Percentiles rank a stretch among this genome's conserved stretches.
These are phyloP conservation scores for Zonotrichia albicollis DNA, from an alignment of 2,797 vertebrate species.

Conservation along the genomic window DNA sequence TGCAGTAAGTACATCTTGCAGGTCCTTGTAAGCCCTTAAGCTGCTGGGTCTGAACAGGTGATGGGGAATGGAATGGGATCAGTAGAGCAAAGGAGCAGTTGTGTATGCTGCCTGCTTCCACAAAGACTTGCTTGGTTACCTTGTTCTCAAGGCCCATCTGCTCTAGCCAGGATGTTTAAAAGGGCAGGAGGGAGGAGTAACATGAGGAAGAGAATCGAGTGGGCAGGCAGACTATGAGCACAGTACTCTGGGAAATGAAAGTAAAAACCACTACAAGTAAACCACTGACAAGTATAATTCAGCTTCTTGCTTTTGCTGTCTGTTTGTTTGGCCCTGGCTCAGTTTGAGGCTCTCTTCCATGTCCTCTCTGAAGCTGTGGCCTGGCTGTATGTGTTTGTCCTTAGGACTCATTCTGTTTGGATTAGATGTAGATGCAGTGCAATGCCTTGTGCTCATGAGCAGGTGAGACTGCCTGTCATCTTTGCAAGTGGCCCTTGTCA, in stretches of 20 bases:
- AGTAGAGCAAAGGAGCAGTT: neutral
- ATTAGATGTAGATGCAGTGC: neutral
- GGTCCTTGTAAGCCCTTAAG: neutral
- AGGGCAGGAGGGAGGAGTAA: neutral
- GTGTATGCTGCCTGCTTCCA: neutral
- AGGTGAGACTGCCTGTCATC: neutral
- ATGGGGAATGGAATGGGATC: neutral
- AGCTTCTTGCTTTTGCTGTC: neutral
- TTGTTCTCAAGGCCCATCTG: neutral
- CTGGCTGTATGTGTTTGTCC: neutral
- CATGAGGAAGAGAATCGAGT: neutral
- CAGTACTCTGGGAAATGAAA: neutral
- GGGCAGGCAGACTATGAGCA: neutral
- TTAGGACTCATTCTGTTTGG: neutral
- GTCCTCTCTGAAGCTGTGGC: neutral
- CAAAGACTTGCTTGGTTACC: neutral
- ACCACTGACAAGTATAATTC: neutral
- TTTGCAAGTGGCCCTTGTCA: neutral
- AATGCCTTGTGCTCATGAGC: fast-evolving
- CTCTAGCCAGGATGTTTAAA: neutral
- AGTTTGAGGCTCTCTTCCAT: neutral
- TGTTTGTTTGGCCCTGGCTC: neutral
- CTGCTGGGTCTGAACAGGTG: neutral
- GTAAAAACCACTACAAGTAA: neutral
- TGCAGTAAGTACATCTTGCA: neutral